Percentiles rank a stretch among this genome's conserved stretches.
Conservation (phyloP, 2,113 vertebrate genomes). For the Clarias macrocephalus region DNA sequence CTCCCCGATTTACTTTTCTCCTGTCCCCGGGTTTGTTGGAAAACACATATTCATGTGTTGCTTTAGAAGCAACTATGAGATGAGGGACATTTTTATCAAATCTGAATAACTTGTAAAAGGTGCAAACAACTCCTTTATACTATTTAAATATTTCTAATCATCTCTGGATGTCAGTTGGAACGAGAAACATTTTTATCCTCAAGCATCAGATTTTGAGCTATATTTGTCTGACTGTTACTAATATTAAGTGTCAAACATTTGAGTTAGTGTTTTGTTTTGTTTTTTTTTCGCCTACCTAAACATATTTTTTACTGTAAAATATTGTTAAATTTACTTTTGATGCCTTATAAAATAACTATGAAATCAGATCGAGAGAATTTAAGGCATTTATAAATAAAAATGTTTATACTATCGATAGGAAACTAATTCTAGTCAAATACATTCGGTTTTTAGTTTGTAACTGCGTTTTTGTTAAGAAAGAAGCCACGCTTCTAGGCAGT, state of each 20-base stretch:
- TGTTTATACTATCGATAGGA: constrained; percentile 38
- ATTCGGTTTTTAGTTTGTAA: background rate
- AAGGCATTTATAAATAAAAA: constrained; percentile 45
- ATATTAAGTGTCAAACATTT: constrained; percentile 48
- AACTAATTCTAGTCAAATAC: constrained; percentile 17
- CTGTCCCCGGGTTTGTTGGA: background rate
- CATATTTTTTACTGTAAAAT: constrained; percentile 40
- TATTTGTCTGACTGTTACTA: constrained; percentile 49
- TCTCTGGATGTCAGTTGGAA: background rate
- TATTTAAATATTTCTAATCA: background rate
- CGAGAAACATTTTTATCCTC: constrained; percentile 20
- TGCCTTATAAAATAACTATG: constrained; percentile 25
- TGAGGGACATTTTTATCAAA: background rate
- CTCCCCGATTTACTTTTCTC: background rate
- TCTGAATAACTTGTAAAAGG: background rate
- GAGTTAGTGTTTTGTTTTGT: constrained; percentile 15
- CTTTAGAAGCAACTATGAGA: background rate
- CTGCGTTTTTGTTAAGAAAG: background rate
- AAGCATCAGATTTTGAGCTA: constrained; percentile 24
- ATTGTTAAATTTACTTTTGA: constrained; percentile 9
- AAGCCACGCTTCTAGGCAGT: background rate
- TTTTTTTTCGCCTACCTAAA: background rate
- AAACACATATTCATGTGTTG: background rate
- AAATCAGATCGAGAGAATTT: constrained; percentile 37
- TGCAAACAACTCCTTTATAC: background rate